These are phyloP conservation scores for Eremobia ochroleuca DNA, from an alignment of 2,888 invertebrate genomes.

Conservation along the genomic window DNA sequence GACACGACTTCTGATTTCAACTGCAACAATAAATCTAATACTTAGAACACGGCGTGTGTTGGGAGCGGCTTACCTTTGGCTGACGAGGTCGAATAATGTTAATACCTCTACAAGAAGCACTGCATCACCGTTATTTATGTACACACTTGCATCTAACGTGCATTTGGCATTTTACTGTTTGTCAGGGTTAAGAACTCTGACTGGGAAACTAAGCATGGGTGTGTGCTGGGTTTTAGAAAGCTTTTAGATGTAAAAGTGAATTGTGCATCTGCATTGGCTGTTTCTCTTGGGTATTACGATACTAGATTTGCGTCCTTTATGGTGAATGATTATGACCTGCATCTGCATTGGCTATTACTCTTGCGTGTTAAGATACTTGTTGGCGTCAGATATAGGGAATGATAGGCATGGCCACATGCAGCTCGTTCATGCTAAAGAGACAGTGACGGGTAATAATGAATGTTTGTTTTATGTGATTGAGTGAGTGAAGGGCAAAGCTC, in stretches of 20 bases:
- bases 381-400: neutral
- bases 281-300: slow-evolving; percentile 32
- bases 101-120: slow-evolving; percentile 62
- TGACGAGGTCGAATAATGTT: slow-evolving; percentile 76
- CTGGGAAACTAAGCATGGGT: slow-evolving; percentile 54
- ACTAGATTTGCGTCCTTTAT: slow-evolving; percentile 37
- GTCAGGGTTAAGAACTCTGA: slow-evolving; percentile 57
- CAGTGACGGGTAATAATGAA: slow-evolving; percentile 10
- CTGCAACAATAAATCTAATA: slow-evolving; percentile 76
- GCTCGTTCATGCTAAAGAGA: neutral
- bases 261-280: slow-evolving; percentile 32
- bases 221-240: slow-evolving; percentile 54
- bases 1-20: slow-evolving; percentile 79
- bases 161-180: slow-evolving; percentile 56
- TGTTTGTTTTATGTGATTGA: slow-evolving; percentile 6
- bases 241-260: slow-evolving; percentile 40
- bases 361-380: slow-evolving; percentile 11
- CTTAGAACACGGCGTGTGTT: slow-evolving; percentile 69
- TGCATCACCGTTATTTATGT: slow-evolving; percentile 60
- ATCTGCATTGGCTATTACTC: slow-evolving; percentile 33
- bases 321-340: slow-evolving; percentile 25
- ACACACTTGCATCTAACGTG: slow-evolving; percentile 52
- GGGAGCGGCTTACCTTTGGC: slow-evolving; percentile 77
- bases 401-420: slow-evolving; percentile 18
- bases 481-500: slow-evolving; percentile 41